phyloP scores from a whole-genome alignment of 2,888 invertebrate genomes.

The Spilosoma lubricipeda region DNA sequence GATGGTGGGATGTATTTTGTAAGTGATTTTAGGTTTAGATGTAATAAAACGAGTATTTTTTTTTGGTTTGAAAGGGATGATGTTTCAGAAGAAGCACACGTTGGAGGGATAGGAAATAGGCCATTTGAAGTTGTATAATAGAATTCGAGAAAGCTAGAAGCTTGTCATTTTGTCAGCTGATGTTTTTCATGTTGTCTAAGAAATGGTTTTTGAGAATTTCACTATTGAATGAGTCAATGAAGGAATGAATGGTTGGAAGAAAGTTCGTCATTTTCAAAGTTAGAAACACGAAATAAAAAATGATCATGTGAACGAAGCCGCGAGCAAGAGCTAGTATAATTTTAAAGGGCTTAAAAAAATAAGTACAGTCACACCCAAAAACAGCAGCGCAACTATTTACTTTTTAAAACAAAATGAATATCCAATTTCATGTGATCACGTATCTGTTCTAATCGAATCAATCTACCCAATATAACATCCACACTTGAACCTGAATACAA shows the following conservation, averaged over 20 bases:
- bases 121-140: too few species aligned
- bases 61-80: not conserved
- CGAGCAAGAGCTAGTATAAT: too few species aligned
- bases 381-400: not conserved
- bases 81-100: not conserved
- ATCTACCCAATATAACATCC: constrained; percentile 27
- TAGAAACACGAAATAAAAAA: not conserved
- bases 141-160: too few species aligned
- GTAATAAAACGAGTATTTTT: not conserved
- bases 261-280: too few species aligned
- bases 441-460: constrained; percentile 23
- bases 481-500: constrained; percentile 34
- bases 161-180: too few species aligned
- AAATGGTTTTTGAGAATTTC: too few species aligned
- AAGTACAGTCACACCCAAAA: not conserved
- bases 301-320: too few species aligned
- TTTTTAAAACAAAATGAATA: constrained; percentile 1
- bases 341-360: too few species aligned
- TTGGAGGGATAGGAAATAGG: not conserved
- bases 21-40: constrained; percentile 5
- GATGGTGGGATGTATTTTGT: constrained; percentile 36
- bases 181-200: too few species aligned
- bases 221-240: too few species aligned
- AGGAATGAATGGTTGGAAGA: too few species aligned
- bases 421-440: not conserved